Conservation (phyloP, 1,140 invertebrate genomes). For the Hormaphis cornu region DNA sequence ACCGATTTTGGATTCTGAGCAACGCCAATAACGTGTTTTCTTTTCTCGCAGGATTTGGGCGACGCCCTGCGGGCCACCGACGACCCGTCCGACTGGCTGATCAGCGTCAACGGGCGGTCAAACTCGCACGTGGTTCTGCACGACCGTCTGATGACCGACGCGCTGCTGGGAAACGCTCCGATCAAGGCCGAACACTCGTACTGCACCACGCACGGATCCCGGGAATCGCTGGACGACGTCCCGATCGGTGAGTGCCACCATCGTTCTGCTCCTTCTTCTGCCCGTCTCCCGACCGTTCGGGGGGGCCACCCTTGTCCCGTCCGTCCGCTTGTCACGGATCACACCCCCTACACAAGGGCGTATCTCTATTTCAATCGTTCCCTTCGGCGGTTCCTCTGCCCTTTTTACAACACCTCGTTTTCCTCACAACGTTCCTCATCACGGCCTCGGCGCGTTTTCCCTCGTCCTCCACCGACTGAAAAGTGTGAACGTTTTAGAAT, state of each 20-base stretch:
- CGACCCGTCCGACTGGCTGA: slow-evolving; percentile 24
- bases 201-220: slow-evolving; percentile 44
- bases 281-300: not conserved
- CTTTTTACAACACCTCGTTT: too few species aligned
- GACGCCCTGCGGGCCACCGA: slow-evolving; percentile 1
- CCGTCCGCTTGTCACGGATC: not conserved
- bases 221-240: slow-evolving; percentile 26
- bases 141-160: slow-evolving; percentile 82
- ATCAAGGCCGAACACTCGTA: slow-evolving; percentile 81
- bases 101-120: slow-evolving; percentile 28
- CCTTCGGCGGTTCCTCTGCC: too few species aligned
- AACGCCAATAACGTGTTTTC: not conserved
- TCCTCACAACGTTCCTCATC: too few species aligned
- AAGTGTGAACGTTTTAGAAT: too few species aligned
- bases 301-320: not conserved
- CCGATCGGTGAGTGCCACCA: slow-evolving; percentile 14
- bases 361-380: too few species aligned
- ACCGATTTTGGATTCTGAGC: not conserved
- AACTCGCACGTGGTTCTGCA: slow-evolving; percentile 58
- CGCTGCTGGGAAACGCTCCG: slow-evolving; percentile 59
- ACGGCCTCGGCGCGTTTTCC: too few species aligned
- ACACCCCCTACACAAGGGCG: too few species aligned
- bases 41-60: not conserved
- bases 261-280: not conserved
- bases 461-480: too few species aligned